A percentile compares a stretch with the other conserved stretches of the same genome.
Conservation (phyloP, 2,797 vertebrate genomes). For the Prionace glauca region DNA sequence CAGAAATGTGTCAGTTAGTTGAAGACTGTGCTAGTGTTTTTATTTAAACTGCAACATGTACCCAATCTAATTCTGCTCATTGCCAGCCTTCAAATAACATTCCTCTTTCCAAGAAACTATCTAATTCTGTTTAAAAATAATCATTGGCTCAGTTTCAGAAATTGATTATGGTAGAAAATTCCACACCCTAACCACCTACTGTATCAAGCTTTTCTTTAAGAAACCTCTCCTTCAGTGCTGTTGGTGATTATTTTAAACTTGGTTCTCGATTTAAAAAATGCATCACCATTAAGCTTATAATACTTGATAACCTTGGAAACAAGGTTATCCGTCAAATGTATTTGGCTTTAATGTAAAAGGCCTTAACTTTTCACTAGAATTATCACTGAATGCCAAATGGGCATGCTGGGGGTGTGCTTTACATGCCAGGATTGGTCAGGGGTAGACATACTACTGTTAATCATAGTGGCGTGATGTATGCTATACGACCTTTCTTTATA, state of each 20-base stretch:
- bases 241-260: not conserved
- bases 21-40: not conserved
- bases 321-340: not conserved
- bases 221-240: too few species aligned
- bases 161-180: not conserved
- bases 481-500: not conserved
- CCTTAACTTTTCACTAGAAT: not conserved
- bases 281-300: not conserved
- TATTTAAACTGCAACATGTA: not conserved
- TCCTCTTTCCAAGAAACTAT: not conserved
- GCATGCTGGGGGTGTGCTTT: not conserved
- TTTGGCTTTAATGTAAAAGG: not conserved
- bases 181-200: not conserved
- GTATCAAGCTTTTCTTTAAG: too few species aligned
- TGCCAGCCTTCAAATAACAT: not conserved
- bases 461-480: not conserved
- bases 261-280: not conserved
- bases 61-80: not conserved
- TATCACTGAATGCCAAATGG: not conserved
- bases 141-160: not conserved
- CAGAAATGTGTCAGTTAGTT: not conserved
- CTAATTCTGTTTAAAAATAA: not conserved
- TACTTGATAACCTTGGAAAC: not conserved
- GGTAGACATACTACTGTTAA: not conserved
- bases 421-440: not conserved